Base-by-base conservation (phyloP, 2,113 vertebrate species). In the Rhynchopsitta pachyrhyncha region DNA sequence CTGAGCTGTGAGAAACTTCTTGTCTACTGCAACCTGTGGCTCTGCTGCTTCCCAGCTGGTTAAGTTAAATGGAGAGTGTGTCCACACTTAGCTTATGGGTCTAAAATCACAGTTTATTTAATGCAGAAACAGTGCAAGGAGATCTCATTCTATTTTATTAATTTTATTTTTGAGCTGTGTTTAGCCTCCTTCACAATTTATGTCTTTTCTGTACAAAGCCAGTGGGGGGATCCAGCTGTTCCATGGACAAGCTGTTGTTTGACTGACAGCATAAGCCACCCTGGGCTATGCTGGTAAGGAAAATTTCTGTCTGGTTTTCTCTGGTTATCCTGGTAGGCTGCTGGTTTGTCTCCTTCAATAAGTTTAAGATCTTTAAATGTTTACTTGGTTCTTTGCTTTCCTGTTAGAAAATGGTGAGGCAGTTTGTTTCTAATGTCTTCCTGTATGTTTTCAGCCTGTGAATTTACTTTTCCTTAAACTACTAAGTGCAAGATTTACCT, bases 361-460 rank as follows among this genome's bases (percentile, higher is more conserved):
- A 71, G 33, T 66, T 90, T 64, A 87, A 90, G 31, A 47, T 74
- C 17, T 78, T 94, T n/a, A 93, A 93, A 90, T 86, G 92, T 90
- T 92, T 94, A 83, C 23, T 82, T 66, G n/a, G 17, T 12, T 81
- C 18, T 82, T 89, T 74, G 33, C 5, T 83, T 88, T 75, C 28
- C 20, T 90, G 2, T 46, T 60, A 64, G 37, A 63, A 89, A 86
- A 66, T 50, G 4, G 3, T 35, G 28, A 79, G 25, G 6, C 15
- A 33, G 13, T 55, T 81, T 91, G 11, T 73, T 86, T 90, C 76
- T 53, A 66, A 28, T 33, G 63, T 59, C 41, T 67, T 27, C 22
- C 13, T 41, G 35, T 17, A 68, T n/a, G 22, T 66, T 31, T 75
- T 87, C 42, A 69, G 17, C 31, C 41, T 59, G 41, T 77, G 50